Evolutionary conservation across 2,113 vertebrate genomes (phyloP).

Genomic region (human (Homo sapiens)): GRCh38 chr11:84018001-84018500

Average conservation of each 20-base stretch:
- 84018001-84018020: not conserved
- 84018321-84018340: not conserved
- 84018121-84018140: not conserved
- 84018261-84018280: not conserved
- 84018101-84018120: not conserved
- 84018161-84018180: not conserved
- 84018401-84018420: not conserved
- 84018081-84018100: not conserved
- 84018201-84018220: not conserved
- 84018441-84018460: not conserved
- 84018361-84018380: not conserved
- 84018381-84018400: not conserved
- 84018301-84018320: not conserved
- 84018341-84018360: not conserved
- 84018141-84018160: not conserved
- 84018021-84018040: not conserved
- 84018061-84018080: not conserved
- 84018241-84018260: not conserved
- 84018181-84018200: not conserved
- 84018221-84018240: not conserved
- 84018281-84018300: not conserved
- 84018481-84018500: not conserved
- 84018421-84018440: not conserved
- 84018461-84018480: slow-evolving; percentile 8
- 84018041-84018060: not conserved